Conservation (phyloP, 1,140 invertebrate species). For the Periplaneta americana region DNA sequence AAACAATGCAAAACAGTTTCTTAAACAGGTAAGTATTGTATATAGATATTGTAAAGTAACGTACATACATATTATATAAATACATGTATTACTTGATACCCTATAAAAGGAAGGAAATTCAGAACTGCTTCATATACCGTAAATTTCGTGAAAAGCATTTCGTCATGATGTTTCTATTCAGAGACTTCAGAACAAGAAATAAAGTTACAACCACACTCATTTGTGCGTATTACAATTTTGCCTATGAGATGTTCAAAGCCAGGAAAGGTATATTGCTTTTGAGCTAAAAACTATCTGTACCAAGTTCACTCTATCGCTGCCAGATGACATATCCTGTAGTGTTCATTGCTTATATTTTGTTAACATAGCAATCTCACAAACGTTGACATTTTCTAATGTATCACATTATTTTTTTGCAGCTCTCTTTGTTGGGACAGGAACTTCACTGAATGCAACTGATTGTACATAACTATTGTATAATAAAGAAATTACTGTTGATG, state of each 20-base stretch:
- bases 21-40: constrained; percentile 67
- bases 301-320: too few species aligned
- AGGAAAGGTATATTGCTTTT: too few species aligned
- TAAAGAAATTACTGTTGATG: too few species aligned
- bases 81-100: neutral
- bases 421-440: constrained; percentile 63
- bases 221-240: neutral
- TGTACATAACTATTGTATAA: too few species aligned
- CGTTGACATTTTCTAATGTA: too few species aligned
- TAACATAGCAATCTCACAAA: too few species aligned
- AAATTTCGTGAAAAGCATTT: neutral
- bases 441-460: constrained; percentile 55
- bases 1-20: constrained; percentile 86
- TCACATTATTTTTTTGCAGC: constrained; percentile 17
- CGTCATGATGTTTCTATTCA: neutral
- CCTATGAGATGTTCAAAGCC: too few species aligned
- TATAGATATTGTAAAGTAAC: neutral
- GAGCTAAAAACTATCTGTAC: too few species aligned
- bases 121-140: neutral
- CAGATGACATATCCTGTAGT: too few species aligned
- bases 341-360: too few species aligned
- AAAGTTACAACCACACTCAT: neutral
- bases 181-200: neutral
- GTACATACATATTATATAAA: neutral
- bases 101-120: too few species aligned